Conservation (phyloP, 2,888 invertebrate genomes). For the Rhagonycha lutea region DNA sequence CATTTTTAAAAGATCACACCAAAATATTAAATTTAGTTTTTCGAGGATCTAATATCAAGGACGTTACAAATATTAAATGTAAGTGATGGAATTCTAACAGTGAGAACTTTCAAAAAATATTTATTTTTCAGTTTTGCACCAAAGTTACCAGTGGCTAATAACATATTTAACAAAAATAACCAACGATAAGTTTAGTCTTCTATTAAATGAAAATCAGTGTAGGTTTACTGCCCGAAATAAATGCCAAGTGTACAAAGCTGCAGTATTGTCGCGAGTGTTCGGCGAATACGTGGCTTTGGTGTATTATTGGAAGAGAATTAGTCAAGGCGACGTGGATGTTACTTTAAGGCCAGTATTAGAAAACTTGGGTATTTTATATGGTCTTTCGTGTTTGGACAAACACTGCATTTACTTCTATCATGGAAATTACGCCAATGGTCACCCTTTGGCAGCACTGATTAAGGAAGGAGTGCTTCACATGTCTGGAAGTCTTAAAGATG, state of each 20-base stretch:
- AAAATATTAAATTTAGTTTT: too few relatives aligned
- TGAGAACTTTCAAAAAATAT: neutral
- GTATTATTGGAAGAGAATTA: slow-evolving; percentile 59
- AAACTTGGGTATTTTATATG: slow-evolving; percentile 61
- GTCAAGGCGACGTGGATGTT: slow-evolving; percentile 46
- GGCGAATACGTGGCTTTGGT: slow-evolving; percentile 69
- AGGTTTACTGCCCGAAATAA: too few relatives aligned
- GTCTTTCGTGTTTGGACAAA: slow-evolving; percentile 63
- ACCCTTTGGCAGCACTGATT: too few relatives aligned
- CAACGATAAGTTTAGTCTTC: too few relatives aligned
- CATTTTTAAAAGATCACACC: too few relatives aligned
- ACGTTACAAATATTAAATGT: too few relatives aligned
- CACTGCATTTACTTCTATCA: slow-evolving; percentile 66
- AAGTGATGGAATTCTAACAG: slow-evolving; percentile 36
- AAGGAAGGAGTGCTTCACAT: too few relatives aligned
- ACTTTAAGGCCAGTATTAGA: slow-evolving; percentile 54
- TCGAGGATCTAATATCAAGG: too few relatives aligned
- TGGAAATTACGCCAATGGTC: slow-evolving; percentile 53
- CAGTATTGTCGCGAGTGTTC: slow-evolving; percentile 75
- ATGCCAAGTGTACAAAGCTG: slow-evolving; percentile 78
- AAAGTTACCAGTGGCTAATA: slow-evolving; percentile 83
- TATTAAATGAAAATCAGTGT: too few relatives aligned
- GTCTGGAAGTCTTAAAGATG: too few relatives aligned
- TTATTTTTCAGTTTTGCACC: slow-evolving; percentile 66
- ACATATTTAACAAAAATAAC: slow-evolving; percentile 78